A percentile compares a stretch with the other conserved stretches of the same genome.
Evolutionary conservation across 1,140 invertebrate species (phyloP).

Genomic region (Wiebesia pumilae): DNA sequence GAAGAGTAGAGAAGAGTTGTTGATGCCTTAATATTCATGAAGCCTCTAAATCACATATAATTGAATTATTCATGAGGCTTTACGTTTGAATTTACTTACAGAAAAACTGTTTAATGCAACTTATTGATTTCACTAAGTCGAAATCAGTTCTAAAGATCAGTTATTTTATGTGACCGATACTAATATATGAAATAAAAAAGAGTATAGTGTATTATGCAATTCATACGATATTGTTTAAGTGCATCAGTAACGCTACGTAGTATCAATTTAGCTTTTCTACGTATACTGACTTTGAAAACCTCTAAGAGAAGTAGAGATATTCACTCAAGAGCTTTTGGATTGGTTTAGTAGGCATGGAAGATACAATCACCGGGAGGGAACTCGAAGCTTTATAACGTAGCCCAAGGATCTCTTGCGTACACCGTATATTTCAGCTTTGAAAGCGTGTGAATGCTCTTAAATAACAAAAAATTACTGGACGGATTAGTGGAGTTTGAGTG

Average conservation of each 20-base stretch:
- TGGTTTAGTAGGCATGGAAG: conserved; percentile 42
- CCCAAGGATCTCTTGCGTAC: conserved; percentile 28
- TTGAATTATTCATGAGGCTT: conserved; percentile 37
- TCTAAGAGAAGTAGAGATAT: background rate
- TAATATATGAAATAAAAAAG: background rate
- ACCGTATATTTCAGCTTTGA: conserved; percentile 35
- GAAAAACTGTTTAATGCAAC: background rate
- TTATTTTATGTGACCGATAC: background rate
- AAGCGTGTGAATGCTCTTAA: conserved; percentile 7
- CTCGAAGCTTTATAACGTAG: conserved; percentile 36
- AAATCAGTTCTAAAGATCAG: background rate
- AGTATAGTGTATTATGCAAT: background rate
- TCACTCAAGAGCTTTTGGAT: background rate
- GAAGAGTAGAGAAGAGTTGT: conserved; percentile 42
- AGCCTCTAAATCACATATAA: conserved; percentile 11
- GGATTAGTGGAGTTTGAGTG: background rate
- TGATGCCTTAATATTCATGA: conserved; percentile 31
- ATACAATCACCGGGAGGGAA: conserved; percentile 50
- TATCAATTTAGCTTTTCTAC: conserved; percentile 22
- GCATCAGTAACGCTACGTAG: background rate
- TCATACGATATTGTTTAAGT: conserved; percentile 36
- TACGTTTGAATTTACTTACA: conserved; percentile 2
- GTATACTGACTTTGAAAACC: conserved; percentile 6
- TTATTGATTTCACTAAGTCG: conserved; percentile 3
- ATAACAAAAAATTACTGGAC: conserved; percentile 9